phyloP scores from a whole-genome alignment of 2,113 vertebrate species.

The crab-eating macaque (Macaca fascicularis) region T2T-MFA8v1.1 NC_088377.1:137562501-137563000 shows the following conservation, averaged over 20 bases:
- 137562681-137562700: not conserved
- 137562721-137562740: not conserved
- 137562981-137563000: not conserved
- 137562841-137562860: not conserved
- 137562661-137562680: not conserved
- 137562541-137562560: not conserved
- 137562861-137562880: not conserved
- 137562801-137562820: not conserved
- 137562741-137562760: not conserved
- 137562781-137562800: accelerated
- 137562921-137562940: not conserved
- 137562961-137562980: not conserved
- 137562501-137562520: not conserved
- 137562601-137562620: not conserved
- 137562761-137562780: not conserved
- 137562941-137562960: not conserved
- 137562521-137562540: not conserved
- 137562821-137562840: not conserved
- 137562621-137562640: not conserved
- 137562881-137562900: not conserved
- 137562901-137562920: not conserved
- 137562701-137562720: not conserved
- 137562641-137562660: not conserved
- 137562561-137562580: not conserved
- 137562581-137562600: not conserved